These are phyloP conservation scores for Alligator mississippiensis DNA, from an alignment of 2,113 vertebrate genomes.

Conservation along the genomic window DNA sequence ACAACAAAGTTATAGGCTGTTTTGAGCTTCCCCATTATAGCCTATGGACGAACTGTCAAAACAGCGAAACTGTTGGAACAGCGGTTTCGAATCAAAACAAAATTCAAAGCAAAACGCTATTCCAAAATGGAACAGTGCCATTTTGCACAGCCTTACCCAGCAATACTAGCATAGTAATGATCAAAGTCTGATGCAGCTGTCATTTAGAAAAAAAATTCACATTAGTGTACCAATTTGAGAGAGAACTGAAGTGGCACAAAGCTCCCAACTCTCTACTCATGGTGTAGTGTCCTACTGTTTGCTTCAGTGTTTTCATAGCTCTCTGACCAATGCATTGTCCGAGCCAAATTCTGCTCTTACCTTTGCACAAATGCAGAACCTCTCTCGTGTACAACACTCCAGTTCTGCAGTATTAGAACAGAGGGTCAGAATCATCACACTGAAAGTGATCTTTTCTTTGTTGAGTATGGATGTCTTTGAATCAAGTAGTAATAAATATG, in stretches of 20 bases:
- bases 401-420: neutral
- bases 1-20: too few species aligned
- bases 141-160: neutral
- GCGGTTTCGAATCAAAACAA: too few species aligned
- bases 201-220: neutral
- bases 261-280: neutral
- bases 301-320: neutral
- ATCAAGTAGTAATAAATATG: too few species aligned
- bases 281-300: neutral
- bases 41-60: too few species aligned
- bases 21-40: too few species aligned
- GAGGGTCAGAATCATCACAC: neutral
- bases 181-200: neutral
- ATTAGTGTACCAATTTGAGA: neutral
- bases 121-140: too few species aligned
- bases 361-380: neutral
- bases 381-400: neutral
- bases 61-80: too few species aligned
- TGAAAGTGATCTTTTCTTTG: neutral
- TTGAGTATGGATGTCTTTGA: too few species aligned
- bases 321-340: neutral
- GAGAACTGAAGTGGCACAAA: neutral
- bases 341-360: neutral
- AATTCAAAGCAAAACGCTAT: too few species aligned
- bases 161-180: neutral